phyloP scores from a whole-genome alignment of 2,888 invertebrate species.

The Biston stratarius region DNA sequence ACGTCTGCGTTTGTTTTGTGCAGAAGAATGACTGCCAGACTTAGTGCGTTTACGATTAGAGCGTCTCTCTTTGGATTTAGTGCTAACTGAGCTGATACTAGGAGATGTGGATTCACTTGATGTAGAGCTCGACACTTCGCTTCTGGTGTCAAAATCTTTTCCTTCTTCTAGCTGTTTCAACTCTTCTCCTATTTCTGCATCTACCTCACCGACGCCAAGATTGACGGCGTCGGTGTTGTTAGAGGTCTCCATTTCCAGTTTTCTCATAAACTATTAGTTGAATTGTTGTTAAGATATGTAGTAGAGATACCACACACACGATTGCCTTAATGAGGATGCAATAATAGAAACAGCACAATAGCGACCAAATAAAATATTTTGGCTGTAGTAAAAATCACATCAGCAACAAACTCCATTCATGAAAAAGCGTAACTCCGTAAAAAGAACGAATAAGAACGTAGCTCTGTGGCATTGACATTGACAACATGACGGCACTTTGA shows the following conservation, averaged over 20 bases:
- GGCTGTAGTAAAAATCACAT: neutral
- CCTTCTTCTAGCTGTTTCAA: slow-evolving; percentile 91
- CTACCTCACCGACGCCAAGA: slow-evolving; percentile 88
- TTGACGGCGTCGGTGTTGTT: slow-evolving; percentile 88
- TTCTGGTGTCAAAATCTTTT: slow-evolving; percentile 93
- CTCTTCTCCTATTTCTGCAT: slow-evolving; percentile 92
- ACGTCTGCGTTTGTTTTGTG: slow-evolving; percentile 72
- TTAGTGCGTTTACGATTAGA: slow-evolving; percentile 86
- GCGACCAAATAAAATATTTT: neutral
- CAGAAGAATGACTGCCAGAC: slow-evolving; percentile 75
- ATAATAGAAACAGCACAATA: neutral
- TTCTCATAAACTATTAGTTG: slow-evolving; percentile 35
- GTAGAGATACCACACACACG: neutral
- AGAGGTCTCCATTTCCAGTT: slow-evolving; percentile 79
- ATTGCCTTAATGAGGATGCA: neutral
- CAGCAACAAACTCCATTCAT: neutral
- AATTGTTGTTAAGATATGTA: neutral
- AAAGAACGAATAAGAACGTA: neutral
- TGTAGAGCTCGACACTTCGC: slow-evolving; percentile 95
- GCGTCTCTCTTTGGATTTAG: slow-evolving; percentile 88
- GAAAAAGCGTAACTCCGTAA: neutral
- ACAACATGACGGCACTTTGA: too few species aligned
- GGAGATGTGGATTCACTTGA: slow-evolving; percentile 90
- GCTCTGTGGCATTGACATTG: too few species aligned
- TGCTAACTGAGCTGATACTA: slow-evolving; percentile 92